Evolutionary conservation across 2,797 vertebrate species (phyloP), one percentile per base, ranked within the genome.

Genomic region (Streptopelia turtur): DNA sequence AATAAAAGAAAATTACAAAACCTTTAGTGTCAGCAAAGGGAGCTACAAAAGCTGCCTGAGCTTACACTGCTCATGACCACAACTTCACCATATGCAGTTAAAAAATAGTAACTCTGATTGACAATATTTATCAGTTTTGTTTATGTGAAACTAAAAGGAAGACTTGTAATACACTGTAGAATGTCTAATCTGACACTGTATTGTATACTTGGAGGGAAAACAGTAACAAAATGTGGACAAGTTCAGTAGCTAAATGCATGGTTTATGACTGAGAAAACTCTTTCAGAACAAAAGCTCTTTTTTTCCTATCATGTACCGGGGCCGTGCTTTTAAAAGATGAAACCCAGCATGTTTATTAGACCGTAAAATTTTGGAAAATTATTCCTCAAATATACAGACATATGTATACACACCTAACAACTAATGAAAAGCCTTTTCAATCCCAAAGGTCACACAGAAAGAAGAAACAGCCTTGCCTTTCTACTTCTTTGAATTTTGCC

Each of bases 51-150:
- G 35, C 90, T 93, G 86, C 86, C 66, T 65, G 89, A 71, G 78
- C 79, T 96, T 96, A 76, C 41, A n/a, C 71, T 84, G 87, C 83
- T 97, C 90, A 80, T 95, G 94, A 91, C 93, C 94, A 96, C 87
- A 95, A 72, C 93, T 97, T 97, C 93, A 84, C 95, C 91, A 96
- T 95, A 96, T 68, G 96, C 76, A 96, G 91, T 93, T 97, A 97
- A 97, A 97, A 98, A 98, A 97, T 96, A 97, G 30, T 87, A 91
- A 94, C 88, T 93, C 91, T 90, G 96, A 97, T 95, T 97, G 96
- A 97, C 97, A 97, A 95, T 97, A 97, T 98, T 98, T 98, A 97
- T 97, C 88, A 66, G 75, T 94, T 96, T 95, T 98, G 97, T 97
- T 98, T 98, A 97, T 95, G 94, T 96, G 94, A 97, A 97, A 96